Evolutionary conservation across 53 echinoderm and acorn worm genomes (phyloP).

Genomic region (Echinarachnius parma): DNA sequence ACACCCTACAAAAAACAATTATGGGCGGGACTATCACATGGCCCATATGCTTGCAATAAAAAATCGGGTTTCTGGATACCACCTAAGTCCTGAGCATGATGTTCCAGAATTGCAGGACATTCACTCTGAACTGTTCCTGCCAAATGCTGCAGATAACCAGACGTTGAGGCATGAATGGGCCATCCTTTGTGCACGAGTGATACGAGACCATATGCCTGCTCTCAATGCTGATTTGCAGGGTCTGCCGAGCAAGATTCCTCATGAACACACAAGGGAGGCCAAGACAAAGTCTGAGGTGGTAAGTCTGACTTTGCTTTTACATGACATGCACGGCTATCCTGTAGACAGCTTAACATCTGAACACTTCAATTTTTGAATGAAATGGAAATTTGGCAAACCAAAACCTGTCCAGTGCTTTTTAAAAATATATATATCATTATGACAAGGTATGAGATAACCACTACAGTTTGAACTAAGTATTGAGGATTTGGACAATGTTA

Average conservation of each 20-base stretch:
- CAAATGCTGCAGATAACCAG: conserved; percentile 34
- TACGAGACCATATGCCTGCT: conserved; percentile 37
- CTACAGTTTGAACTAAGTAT: too few species aligned
- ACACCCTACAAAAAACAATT: conserved; percentile 48
- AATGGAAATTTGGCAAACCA: too few species aligned
- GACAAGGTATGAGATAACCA: too few species aligned
- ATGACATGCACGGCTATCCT: not conserved
- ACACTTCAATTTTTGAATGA: too few species aligned
- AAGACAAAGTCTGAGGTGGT: conserved; percentile 53
- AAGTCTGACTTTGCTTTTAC: conserved; percentile 29
- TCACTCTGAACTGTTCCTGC: conserved; percentile 46
- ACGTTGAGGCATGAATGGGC: conserved; percentile 39
- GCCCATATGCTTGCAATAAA: conserved; percentile 49
- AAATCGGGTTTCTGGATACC: conserved; percentile 36
- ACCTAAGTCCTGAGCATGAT: conserved; percentile 22
- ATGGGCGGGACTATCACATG: conserved; percentile 62
- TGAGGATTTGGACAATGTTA: too few species aligned
- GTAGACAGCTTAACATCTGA: too few species aligned
- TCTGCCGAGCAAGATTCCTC: conserved; percentile 26
- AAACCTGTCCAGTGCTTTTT: too few species aligned
- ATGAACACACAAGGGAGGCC: conserved; percentile 39
- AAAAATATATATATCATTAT: too few species aligned
- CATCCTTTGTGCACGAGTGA: conserved; percentile 27
- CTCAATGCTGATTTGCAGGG: conserved; percentile 23
- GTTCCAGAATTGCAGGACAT: conserved; percentile 5